Conservation (phyloP, 2,888 invertebrate genomes). For the Bombylius discolor region DNA sequence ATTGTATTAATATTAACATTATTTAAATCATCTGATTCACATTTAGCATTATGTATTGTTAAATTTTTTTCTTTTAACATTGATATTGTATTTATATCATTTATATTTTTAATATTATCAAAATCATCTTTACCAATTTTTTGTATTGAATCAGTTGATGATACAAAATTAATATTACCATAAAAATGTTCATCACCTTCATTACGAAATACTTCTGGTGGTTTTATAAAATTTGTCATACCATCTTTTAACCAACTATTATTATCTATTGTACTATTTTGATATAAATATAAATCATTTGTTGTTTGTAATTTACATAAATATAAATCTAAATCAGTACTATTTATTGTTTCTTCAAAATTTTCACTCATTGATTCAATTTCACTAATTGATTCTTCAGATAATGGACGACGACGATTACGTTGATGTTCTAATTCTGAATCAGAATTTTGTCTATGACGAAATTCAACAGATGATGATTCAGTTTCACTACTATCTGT, state of each 20-base stretch:
- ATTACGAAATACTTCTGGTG: slow-evolving; percentile 33
- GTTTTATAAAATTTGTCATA: slow-evolving; percentile 31
- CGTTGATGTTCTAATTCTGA: slow-evolving; percentile 46
- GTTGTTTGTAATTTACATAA: slow-evolving; percentile 50
- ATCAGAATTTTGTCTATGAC: slow-evolving; percentile 35
- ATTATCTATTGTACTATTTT: slow-evolving; percentile 16
- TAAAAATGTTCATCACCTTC: slow-evolving; percentile 32
- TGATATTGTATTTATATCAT: slow-evolving; percentile 6
- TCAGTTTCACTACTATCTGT: slow-evolving; percentile 31
- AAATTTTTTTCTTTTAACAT: slow-evolving; percentile 18
- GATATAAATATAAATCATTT: slow-evolving; percentile 35
- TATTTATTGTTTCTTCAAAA: slow-evolving; percentile 41
- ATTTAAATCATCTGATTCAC: slow-evolving; percentile 16
- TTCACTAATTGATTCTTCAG: slow-evolving; percentile 58
- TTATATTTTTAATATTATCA: neutral
- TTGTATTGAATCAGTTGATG: slow-evolving; percentile 33
- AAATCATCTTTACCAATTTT: slow-evolving; percentile 16
- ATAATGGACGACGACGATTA: slow-evolving; percentile 59
- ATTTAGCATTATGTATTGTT: slow-evolving; percentile 17
- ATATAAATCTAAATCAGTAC: slow-evolving; percentile 54
- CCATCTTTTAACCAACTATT: slow-evolving; percentile 21
- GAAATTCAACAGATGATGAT: slow-evolving; percentile 44
- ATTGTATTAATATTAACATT: slow-evolving; percentile 1
- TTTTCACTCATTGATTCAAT: slow-evolving; percentile 46
- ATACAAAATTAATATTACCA: slow-evolving; percentile 33